Conservation (phyloP, 2,888 invertebrate genomes). For the Drosophila meridiana region DNA sequence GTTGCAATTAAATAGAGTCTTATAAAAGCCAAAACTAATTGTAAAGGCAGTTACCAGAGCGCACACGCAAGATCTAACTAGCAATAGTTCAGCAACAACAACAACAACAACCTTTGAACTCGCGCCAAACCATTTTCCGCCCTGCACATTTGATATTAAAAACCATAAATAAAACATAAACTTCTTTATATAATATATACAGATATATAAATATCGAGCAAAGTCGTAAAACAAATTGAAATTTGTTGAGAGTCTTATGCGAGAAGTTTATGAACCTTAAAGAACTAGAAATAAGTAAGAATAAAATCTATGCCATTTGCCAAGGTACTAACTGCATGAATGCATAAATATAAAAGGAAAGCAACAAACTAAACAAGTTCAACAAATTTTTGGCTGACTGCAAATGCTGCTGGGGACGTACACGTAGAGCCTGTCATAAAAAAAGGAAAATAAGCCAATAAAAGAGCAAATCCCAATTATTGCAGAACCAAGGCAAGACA, state of each 20-base stretch:
- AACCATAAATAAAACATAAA: slow-evolving; percentile 11
- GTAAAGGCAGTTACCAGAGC: background rate
- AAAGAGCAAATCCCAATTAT: slow-evolving; percentile 56
- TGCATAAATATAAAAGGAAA: slow-evolving; percentile 11
- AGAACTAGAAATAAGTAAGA: slow-evolving; percentile 15
- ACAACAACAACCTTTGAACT: background rate
- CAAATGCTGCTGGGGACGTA: background rate
- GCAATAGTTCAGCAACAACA: background rate
- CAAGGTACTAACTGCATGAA: slow-evolving; percentile 12
- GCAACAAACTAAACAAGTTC: slow-evolving; percentile 41
- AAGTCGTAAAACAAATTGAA: slow-evolving; percentile 1
- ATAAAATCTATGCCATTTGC: slow-evolving; percentile 3
- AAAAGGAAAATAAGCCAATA: slow-evolving; percentile 54
- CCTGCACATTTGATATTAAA: background rate
- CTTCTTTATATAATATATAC: background rate
- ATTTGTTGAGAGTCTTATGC: background rate
- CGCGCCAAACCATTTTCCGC: background rate
- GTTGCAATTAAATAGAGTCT: background rate
- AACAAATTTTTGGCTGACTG: slow-evolving; percentile 26
- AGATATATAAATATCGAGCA: slow-evolving; percentile 1
- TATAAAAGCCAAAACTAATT: background rate
- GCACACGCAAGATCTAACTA: background rate
- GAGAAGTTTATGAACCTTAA: background rate
- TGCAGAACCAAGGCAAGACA: slow-evolving; percentile 22
- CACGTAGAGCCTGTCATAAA: slow-evolving; percentile 45